These are phyloP conservation scores for Halictus rubicundus DNA, from an alignment of 1,140 invertebrate species.

Conservation along the genomic window DNA sequence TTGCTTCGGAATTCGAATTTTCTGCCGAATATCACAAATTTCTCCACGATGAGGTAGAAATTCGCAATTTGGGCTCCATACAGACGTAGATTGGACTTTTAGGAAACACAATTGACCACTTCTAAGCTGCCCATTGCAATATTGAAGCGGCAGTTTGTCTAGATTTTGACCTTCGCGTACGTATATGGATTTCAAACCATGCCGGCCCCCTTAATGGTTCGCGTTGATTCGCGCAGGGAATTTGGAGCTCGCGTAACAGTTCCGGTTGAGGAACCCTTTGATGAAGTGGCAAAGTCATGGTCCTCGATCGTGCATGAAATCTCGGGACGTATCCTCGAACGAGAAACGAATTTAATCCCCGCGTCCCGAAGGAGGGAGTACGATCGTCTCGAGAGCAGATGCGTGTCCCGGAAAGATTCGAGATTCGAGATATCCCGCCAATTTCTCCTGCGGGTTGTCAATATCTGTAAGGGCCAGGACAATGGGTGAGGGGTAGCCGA, in stretches of 20 bases:
- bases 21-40: too few relatives aligned
- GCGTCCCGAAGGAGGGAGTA: conserved; percentile 14
- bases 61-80: too few relatives aligned
- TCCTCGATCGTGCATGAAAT: conserved; percentile 48
- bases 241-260: not conserved
- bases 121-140: too few relatives aligned
- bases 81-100: too few relatives aligned
- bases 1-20: too few relatives aligned
- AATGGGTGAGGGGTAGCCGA: conserved; percentile 65
- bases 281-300: conserved; percentile 40
- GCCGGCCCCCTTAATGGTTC: too few relatives aligned
- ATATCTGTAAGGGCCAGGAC: conserved; percentile 70
- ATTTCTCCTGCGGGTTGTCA: conserved; percentile 75
- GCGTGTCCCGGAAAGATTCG: conserved; percentile 68
- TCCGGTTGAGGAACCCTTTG: not conserved
- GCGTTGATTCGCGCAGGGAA: too few relatives aligned
- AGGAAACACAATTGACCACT: too few relatives aligned
- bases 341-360: conserved; percentile 64
- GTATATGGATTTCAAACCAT: too few relatives aligned
- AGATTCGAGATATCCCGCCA: conserved; percentile 75
- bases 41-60: too few relatives aligned
- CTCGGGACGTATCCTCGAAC: conserved; percentile 34
- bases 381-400: conserved; percentile 66
- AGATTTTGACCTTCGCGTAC: too few relatives aligned
- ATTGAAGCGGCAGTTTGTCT: too few relatives aligned